Percentiles rank a stretch among this genome's conserved stretches.
Evolutionary conservation across 2,888 invertebrate species (phyloP).

Genomic region (Apodemia mormo): DNA sequence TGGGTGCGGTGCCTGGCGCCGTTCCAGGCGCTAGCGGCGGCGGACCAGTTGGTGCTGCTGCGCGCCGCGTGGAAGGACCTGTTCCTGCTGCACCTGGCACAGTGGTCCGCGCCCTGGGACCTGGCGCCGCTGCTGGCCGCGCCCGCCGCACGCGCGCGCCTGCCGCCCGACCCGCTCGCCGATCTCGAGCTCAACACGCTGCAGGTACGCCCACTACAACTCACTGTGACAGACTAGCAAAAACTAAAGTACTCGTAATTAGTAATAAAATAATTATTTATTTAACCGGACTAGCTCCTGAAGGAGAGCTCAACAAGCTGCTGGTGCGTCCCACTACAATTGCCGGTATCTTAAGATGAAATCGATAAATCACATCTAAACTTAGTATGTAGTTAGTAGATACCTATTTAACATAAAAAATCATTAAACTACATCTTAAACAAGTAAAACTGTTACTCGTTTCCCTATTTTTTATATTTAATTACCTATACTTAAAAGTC

Average conservation of each 20-base stretch:
- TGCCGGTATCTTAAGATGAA: no score
- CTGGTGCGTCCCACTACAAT: constrained; percentile 67
- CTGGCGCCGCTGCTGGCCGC: constrained; percentile 90
- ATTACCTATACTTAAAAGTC: no score
- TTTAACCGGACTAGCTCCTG: no score
- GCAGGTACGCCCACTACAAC: constrained; percentile 78
- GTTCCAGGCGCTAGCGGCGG: constrained; percentile 92
- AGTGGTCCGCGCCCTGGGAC: constrained; percentile 96
- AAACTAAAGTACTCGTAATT: no score
- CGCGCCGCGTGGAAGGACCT: constrained; percentile 97
- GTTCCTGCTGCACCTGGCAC: constrained; percentile 93
- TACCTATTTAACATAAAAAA: no score
- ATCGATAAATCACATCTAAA: no score
- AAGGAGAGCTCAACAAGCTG: constrained; percentile 88
- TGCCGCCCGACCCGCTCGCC: constrained; percentile 87
- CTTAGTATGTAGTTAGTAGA: no score
- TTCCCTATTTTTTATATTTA: no score
- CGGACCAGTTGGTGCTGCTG: constrained; percentile 92
- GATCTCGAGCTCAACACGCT: constrained; percentile 91
- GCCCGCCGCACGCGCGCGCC: constrained; percentile 87
- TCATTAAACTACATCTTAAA: no score
- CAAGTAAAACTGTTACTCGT: no score
- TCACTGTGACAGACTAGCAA: no score
- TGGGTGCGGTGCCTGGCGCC: constrained; percentile 97
- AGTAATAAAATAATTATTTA: no score